Evolutionary conservation across 1,140 invertebrate species (phyloP), one percentile per base, ranked within the genome.

Genomic region (Hyphantria cunea): DNA sequence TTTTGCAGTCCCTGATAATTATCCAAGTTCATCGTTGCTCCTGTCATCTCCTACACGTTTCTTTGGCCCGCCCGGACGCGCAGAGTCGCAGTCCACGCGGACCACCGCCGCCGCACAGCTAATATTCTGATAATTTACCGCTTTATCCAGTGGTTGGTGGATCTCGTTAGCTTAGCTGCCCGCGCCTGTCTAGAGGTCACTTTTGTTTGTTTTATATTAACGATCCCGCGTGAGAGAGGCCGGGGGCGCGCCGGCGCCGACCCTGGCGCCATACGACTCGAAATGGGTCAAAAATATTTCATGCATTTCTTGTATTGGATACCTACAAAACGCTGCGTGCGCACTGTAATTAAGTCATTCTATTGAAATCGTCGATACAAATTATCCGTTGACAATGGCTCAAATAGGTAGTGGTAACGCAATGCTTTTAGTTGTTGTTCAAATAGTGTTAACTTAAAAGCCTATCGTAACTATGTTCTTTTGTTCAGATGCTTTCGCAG

Each of bases 201-300:
- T 90, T 85, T 87, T 90, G 85, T 90, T 90, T 90, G 84, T 90
- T 88, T 90, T 90, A 76, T 86, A 89, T 82, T 87, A 86, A 90
- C 84, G 86, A 89, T 80, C 72, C 77, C 78, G 78, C 69, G 81
- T 69, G 76, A 72, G 70, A 76, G 83, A 74, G 78, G 74, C 77
- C 79, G 76, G 77, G 83, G 80, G 82, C 83, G 73, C 84, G 87
- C 80, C 80, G 86, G 84, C 87, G 85, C 81, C 85, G 74, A 64
- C 54, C 69, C 61, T 82, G 87, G 87, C 87, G 87, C 87, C 86
- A 85, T 73, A 70, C 67, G 63, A 65, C 74, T 75, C 78, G 71
- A 86, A 86, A 86, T 84, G 80, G 79, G 64, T 82, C 81, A 78
- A 82, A 81, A 86, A 83, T 84, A 86, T 87, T 88, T 84, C 82